Conservation (phyloP, 2,797 vertebrate species). For the Neosalanx taihuensis region DNA sequence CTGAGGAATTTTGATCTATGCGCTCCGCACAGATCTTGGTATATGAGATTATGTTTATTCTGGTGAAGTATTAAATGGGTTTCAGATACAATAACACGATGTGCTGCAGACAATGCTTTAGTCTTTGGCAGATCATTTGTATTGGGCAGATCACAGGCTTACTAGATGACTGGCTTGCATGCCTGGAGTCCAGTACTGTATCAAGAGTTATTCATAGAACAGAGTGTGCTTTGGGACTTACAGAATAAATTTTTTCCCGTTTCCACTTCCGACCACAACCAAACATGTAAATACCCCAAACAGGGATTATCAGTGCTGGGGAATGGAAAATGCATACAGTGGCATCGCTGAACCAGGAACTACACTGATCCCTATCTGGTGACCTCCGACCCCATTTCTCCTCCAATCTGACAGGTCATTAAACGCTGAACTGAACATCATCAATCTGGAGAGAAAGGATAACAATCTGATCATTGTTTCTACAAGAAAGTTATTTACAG, state of each 20-base stretch:
- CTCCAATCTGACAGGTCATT: conserved; percentile 73
- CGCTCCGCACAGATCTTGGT: neutral
- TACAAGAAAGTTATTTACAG: conserved; percentile 54
- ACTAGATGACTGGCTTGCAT: too few relatives aligned
- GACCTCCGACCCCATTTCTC: conserved; percentile 74
- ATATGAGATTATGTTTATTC: neutral
- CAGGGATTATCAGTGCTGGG: conserved; percentile 34
- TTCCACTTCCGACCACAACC: conserved; percentile 1
- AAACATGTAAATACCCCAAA: conserved; percentile 22
- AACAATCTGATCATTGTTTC: conserved; percentile 61
- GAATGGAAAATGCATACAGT: conserved; percentile 55
- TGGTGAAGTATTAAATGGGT: neutral
- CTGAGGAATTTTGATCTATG: conserved; percentile 15
- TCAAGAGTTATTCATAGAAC: neutral
- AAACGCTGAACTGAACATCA: conserved; percentile 58
- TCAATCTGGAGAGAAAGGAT: conserved; percentile 70
- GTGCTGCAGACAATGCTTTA: neutral
- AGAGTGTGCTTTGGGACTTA: too few relatives aligned
- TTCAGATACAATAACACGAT: neutral
- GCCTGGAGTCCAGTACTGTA: neutral
- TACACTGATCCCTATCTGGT: conserved; percentile 66
- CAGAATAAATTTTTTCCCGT: too few relatives aligned
- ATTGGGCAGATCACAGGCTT: too few relatives aligned
- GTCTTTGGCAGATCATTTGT: too few relatives aligned
- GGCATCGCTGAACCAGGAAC: conserved; percentile 59